These are phyloP conservation scores for Gonocerus acuteangulatus DNA, from an alignment of 2,888 invertebrate species.

Conservation along the genomic window DNA sequence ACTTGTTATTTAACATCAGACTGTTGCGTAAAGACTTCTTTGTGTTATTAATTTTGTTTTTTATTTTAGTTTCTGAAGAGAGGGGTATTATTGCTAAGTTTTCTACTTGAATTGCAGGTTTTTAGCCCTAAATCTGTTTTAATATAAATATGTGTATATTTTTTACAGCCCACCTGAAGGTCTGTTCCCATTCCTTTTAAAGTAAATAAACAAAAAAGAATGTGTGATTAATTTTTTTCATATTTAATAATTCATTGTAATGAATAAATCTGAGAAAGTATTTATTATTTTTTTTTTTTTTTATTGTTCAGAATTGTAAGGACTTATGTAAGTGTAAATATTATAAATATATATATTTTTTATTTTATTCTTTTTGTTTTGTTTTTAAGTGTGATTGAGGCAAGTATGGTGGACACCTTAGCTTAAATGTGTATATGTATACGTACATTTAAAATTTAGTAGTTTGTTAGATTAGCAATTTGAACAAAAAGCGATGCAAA, in stretches of 20 bases:
- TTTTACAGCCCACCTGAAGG: conserved; percentile 13
- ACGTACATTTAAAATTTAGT: conserved; percentile 36
- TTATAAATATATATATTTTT: conserved; percentile 8
- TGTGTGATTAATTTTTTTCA: not conserved
- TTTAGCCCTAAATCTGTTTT: conserved; percentile 5
- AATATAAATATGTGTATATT: conserved; percentile 14
- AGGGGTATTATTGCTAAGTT: conserved; percentile 1
- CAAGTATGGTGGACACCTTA: conserved; percentile 29
- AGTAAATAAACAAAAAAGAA: no score
- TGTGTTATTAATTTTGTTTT: conserved; percentile 32
- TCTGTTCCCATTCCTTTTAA: conserved; percentile 19
- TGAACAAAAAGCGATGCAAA: conserved; percentile 30
- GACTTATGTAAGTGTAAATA: conserved; percentile 25
- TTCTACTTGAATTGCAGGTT: not conserved
- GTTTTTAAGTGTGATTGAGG: conserved; percentile 31
- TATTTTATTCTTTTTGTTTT: no score
- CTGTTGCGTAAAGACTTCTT: conserved; percentile 36
- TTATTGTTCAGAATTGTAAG: conserved; percentile 20
- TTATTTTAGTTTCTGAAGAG: conserved; percentile 23
- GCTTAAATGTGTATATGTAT: conserved; percentile 36
- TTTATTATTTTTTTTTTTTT: conserved; percentile 20
- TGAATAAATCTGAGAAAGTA: conserved; percentile 9
- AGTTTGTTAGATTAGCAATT: conserved; percentile 32
- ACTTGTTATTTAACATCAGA: conserved; percentile 31
- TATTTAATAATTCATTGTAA: no score